A percentile compares a stretch with the other conserved stretches of the same genome.
Conservation (phyloP, 2,797 vertebrate genomes). For the Catamblyrhynchus diadema region DNA sequence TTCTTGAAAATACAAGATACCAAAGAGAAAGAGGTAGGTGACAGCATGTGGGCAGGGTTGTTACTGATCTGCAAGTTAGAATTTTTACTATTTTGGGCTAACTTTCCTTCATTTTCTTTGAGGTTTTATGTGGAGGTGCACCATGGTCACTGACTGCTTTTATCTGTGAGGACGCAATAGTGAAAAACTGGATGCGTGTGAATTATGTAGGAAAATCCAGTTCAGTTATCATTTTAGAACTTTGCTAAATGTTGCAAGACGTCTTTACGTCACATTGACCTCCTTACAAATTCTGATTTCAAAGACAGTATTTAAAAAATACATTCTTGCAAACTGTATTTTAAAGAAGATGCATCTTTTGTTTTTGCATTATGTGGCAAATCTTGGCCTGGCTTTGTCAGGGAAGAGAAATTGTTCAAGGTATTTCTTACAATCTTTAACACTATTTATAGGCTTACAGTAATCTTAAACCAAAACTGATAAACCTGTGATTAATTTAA, state of each 20-base stretch:
- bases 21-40: slow-evolving; percentile 78
- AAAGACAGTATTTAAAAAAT: background rate
- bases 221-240: background rate
- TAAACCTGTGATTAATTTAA: background rate
- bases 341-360: background rate
- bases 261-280: fast-evolving
- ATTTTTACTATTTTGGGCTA: background rate
- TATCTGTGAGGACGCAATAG: background rate
- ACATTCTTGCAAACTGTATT: fast-evolving
- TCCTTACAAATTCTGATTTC: background rate
- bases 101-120: background rate
- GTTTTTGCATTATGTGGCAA: background rate
- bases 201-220: background rate
- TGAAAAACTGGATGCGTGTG: background rate
- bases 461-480: background rate
- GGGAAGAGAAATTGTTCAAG: background rate
- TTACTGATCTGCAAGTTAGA: background rate
- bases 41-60: background rate
- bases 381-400: background rate
- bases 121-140: background rate
- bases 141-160: background rate
- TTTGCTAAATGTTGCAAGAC: background rate
- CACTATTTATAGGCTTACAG: background rate
- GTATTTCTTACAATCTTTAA: background rate
- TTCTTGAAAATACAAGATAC: slow-evolving; percentile 72